Conservation (phyloP, 2,797 vertebrate species). For the Acomys russatus region DNA sequence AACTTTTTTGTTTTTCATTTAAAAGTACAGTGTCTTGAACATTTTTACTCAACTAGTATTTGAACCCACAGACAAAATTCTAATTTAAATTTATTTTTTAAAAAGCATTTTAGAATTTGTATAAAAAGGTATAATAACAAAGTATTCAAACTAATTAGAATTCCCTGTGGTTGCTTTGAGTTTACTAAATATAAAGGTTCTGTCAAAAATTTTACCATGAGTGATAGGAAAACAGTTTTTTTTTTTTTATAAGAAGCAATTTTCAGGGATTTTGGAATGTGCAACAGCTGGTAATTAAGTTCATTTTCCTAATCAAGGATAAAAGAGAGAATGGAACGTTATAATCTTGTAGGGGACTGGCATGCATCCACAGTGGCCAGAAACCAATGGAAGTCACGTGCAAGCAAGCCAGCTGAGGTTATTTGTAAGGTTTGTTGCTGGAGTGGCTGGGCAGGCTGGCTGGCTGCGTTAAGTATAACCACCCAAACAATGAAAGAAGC, state of each 20-base stretch:
- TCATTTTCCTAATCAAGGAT: constrained; percentile 24
- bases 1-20: constrained; percentile 19
- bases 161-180: constrained; percentile 36
- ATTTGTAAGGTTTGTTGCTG: background rate
- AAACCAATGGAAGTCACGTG: background rate
- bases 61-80: constrained; percentile 23
- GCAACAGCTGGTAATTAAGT: constrained; percentile 17
- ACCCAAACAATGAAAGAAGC: background rate
- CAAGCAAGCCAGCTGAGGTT: constrained; percentile 15
- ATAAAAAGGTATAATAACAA: constrained; percentile 34
- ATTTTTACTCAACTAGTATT: constrained; percentile 29
- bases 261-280: constrained; percentile 54
- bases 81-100: constrained; percentile 24
- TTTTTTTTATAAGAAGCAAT: background rate
- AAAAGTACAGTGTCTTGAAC: background rate
- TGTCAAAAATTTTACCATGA: background rate
- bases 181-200: constrained; percentile 9
- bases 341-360: background rate
- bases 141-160: constrained; percentile 27
- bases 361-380: background rate
- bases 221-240: background rate
- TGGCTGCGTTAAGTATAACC: constrained; percentile 37
- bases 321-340: background rate
- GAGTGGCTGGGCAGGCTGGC: background rate
- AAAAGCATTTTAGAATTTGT: constrained; percentile 56